Evolutionary conservation across 1,140 invertebrate species (phyloP).

Genomic region (Tetranychus cinnabarinus): DNA sequence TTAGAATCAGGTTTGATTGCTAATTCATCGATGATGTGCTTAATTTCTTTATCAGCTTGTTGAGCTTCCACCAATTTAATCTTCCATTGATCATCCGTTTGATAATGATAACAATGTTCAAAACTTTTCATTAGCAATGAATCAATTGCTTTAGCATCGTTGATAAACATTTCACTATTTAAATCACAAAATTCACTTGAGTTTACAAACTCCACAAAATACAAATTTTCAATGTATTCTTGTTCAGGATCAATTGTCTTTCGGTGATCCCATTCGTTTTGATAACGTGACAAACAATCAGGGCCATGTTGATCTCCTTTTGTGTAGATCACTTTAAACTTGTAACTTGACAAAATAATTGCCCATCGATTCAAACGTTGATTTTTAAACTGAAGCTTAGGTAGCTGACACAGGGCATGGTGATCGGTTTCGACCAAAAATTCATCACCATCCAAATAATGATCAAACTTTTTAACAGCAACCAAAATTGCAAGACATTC

Average conservation of each 20-base stretch:
- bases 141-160: not conserved
- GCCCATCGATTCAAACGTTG: not conserved
- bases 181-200: not conserved
- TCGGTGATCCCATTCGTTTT: not conserved
- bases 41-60: not conserved
- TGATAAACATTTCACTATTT: not conserved
- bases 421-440: constrained; percentile 3
- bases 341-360: not conserved
- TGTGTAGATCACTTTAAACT: not conserved
- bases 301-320: not conserved
- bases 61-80: not conserved
- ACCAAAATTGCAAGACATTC: constrained; percentile 29
- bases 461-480: constrained; percentile 27
- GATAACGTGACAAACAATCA: not conserved
- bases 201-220: not conserved
- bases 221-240: too few species aligned
- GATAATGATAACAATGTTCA: not conserved
- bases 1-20: too few species aligned
- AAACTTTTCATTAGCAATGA: not conserved
- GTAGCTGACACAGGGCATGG: not conserved
- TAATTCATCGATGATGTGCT: not conserved
- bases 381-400: not conserved
- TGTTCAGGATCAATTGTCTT: not conserved
- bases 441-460: constrained; percentile 23
- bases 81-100: too few species aligned